Percentiles rank a stretch among this genome's conserved stretches.
Conservation (phyloP, 2,888 invertebrate species). For the Scrobipalpa atriplicella region DNA sequence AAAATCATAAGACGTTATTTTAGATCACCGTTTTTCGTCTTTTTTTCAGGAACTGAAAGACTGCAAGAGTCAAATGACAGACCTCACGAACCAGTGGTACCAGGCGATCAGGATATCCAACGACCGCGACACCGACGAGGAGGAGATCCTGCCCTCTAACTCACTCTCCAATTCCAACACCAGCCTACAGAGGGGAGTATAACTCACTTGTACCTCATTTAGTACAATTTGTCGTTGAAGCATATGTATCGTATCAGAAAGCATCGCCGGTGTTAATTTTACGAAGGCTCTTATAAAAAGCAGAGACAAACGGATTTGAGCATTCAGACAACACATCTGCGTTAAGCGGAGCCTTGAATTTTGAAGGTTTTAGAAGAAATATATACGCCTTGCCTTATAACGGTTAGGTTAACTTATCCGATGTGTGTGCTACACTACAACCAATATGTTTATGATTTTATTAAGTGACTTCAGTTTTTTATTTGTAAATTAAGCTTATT, state of each 20-base stretch:
- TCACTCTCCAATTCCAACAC: slow-evolving; percentile 70
- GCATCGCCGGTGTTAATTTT: slow-evolving; percentile 65
- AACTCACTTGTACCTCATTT: slow-evolving; percentile 29
- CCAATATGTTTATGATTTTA: slow-evolving; percentile 5
- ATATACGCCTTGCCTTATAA: too few species aligned
- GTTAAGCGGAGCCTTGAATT: too few species aligned
- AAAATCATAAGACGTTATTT: slow-evolving; percentile 96
- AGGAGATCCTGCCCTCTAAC: slow-evolving; percentile 67
- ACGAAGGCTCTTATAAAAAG: slow-evolving; percentile 87
- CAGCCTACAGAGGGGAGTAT: slow-evolving; percentile 72
- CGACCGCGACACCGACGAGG: slow-evolving; percentile 92
- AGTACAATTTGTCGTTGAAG: too few species aligned
- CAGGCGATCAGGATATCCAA: slow-evolving; percentile 96
- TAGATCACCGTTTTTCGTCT: slow-evolving; percentile 88
- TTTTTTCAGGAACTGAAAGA: slow-evolving; percentile 92
- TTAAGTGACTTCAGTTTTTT: slow-evolving; percentile 12
- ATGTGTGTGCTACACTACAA: not conserved
- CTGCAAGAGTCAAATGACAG: slow-evolving; percentile 98
- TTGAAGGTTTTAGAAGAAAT: too few species aligned
- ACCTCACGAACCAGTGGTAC: slow-evolving; percentile 98
- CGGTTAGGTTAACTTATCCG: too few species aligned
- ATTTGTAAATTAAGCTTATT: not conserved
- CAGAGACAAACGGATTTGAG: too few species aligned
- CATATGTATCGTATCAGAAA: too few species aligned
- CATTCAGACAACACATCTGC: too few species aligned